Base-by-base conservation (phyloP, 2,888 invertebrate species). In the Eulithis prunata region DNA sequence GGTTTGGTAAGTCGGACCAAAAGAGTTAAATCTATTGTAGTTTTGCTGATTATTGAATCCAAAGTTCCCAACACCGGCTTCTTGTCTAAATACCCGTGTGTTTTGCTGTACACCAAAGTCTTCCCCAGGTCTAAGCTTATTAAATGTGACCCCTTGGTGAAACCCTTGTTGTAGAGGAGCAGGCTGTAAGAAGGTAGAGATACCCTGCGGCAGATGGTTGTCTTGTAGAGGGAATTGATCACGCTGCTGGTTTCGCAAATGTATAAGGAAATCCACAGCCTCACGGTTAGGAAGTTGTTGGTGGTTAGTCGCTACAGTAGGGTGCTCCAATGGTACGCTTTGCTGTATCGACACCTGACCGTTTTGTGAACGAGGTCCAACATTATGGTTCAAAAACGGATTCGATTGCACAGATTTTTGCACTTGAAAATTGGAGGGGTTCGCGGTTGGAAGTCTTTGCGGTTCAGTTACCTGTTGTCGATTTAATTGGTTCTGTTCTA, bases 31-130 rank as follows among this genome's bases (percentile, higher is more conserved):
- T 73, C 82, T 86, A 75, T 90, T 91, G 65, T 81, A 88, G 72
- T 70, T 88, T 81, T 72, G 69, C 82, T 72, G 72, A 70, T 83
- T 84, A 75, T 95, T 95, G 59, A 94, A 78, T 5, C 95, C 95
- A 67, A 95, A 94, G 78, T 96, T 96, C 3, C 95, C 95, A 2
- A 94, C 94, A 8, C 89, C 90, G 66, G 83, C 89, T 63, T 95
- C 95, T 75, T 95, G 94, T 8, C 95, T 90, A 77, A 94, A 93
- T 53, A 94, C 87, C 55, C 94, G 86, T 63, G 88, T 88, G 41
- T 84, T 86, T 74, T 91, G 90, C 71, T 88, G 90, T 58, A 80
- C 83, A 55, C 80, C 82, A 57, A 80, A 85, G 57, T 91, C 87
- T 55, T 79, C 79, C 10, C 74, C 56, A 21, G 79, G 74, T 74